Evolutionary conservation across 2,797 vertebrate species (phyloP).

Genomic region (Tiaroga cobitis): DNA sequence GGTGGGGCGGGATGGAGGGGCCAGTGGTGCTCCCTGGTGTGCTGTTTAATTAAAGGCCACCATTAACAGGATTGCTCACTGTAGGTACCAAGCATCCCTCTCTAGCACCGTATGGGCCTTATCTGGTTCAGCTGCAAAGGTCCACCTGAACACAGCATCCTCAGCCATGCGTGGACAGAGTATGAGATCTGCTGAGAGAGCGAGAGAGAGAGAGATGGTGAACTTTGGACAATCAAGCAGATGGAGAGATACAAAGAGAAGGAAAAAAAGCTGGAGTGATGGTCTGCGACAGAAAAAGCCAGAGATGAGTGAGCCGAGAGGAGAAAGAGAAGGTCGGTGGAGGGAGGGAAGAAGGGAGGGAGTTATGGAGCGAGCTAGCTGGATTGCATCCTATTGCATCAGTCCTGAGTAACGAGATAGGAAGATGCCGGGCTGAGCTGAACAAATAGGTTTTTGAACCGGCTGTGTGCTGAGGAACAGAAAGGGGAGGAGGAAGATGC

Average conservation of each 20-base stretch:
- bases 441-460: constrained; percentile 79
- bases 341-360: constrained; percentile 34
- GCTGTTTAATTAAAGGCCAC: constrained; percentile 56
- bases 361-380: constrained; percentile 14
- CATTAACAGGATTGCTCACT: constrained; percentile 54
- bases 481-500: constrained; percentile 49
- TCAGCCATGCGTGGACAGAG: constrained; percentile 41
- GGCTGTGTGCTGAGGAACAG: constrained; percentile 49
- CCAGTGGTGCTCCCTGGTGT: constrained; percentile 26
- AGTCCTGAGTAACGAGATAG: constrained; percentile 83
- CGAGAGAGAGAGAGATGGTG: constrained; percentile 35
- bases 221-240: constrained; percentile 62
- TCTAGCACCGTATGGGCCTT: constrained; percentile 49
- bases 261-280: constrained; percentile 26
- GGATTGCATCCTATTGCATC: constrained; percentile 83
- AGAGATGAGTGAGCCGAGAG: constrained; percentile 35
- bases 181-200: constrained; percentile 6
- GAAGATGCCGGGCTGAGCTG: constrained; percentile 80
- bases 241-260: constrained; percentile 54
- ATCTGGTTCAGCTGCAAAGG: constrained; percentile 51
- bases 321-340: constrained; percentile 42
- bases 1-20: constrained; percentile 15
- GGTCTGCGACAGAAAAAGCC: constrained; percentile 17
- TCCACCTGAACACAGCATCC: constrained; percentile 45
- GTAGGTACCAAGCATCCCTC: constrained; percentile 44